Conservation (phyloP, 2,888 invertebrate species). For the Eristalinus sepulchralis region DNA sequence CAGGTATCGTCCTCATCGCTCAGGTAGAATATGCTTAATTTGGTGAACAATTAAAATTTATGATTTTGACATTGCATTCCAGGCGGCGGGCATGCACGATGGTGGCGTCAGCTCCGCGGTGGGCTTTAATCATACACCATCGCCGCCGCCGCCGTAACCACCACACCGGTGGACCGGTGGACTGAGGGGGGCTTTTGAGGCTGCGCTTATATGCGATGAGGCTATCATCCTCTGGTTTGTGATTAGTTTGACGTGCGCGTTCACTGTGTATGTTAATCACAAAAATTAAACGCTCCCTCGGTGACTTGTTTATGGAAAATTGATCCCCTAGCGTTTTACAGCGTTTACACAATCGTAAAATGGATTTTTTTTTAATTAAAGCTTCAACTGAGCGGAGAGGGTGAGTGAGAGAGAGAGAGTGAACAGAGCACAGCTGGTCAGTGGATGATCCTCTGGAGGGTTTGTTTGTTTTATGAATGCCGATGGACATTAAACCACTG, state of each 20-base stretch:
- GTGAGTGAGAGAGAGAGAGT: not conserved
- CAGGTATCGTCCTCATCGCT: slow-evolving; percentile 19
- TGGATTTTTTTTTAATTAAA: slow-evolving; percentile 4
- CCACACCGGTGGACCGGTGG: not conserved
- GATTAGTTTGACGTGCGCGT: not conserved
- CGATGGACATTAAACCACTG: not conserved
- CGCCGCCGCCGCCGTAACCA: not conserved
- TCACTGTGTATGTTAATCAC: not conserved
- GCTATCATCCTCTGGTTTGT: not conserved
- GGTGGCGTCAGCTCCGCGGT: not conserved
- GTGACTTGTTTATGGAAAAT: not conserved
- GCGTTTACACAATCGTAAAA: slow-evolving; percentile 10
- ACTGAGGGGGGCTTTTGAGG: not conserved
- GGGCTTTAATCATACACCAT: not conserved
- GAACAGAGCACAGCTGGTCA: not conserved
- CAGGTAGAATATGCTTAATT: slow-evolving; percentile 44
- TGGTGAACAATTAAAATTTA: slow-evolving; percentile 48
- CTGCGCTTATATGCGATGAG: not conserved
- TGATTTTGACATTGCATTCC: slow-evolving; percentile 53
- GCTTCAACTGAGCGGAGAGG: not conserved
- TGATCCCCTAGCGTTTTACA: slow-evolving; percentile 1
- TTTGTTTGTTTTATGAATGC: not conserved
- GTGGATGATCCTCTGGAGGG: not conserved
- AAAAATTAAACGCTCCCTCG: not conserved
- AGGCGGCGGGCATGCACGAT: not conserved